Evolutionary conservation across 2,797 vertebrate genomes (phyloP).

Genomic region (Molossus alvarezi): DNA sequence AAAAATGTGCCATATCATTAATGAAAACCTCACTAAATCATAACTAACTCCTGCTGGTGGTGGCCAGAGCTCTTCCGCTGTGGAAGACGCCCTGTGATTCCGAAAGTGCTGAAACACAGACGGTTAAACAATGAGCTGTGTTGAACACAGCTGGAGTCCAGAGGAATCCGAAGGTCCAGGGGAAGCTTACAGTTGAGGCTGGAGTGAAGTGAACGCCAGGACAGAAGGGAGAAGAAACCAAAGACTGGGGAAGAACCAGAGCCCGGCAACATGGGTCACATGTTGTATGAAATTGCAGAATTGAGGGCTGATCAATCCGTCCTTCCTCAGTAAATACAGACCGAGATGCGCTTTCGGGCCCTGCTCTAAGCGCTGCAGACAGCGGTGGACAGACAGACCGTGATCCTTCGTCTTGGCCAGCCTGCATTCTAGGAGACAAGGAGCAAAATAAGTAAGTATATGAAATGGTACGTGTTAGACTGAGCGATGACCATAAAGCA

Average conservation of each 20-base stretch:
- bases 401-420: background rate
- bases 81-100: background rate
- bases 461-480: background rate
- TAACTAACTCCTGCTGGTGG: background rate
- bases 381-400: background rate
- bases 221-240: background rate
- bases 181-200: background rate
- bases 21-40: background rate
- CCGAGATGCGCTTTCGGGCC: rapidly evolving
- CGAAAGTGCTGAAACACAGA: background rate
- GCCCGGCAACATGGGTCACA: background rate
- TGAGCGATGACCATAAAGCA: background rate
- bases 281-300: background rate
- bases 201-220: background rate
- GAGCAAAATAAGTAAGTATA: background rate
- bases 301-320: background rate
- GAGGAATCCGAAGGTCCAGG: background rate
- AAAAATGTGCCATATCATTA: background rate
- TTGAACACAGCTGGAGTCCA: background rate
- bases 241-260: background rate
- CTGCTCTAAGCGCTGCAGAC: background rate
- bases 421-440: background rate
- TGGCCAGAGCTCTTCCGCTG: constrained; percentile 9
- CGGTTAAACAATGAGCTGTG: background rate
- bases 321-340: background rate